Evolutionary conservation across 2,113 vertebrate genomes (phyloP), one percentile per base, ranked within the genome.

Genomic region (Stomatorhinus ivindoensis): DNA sequence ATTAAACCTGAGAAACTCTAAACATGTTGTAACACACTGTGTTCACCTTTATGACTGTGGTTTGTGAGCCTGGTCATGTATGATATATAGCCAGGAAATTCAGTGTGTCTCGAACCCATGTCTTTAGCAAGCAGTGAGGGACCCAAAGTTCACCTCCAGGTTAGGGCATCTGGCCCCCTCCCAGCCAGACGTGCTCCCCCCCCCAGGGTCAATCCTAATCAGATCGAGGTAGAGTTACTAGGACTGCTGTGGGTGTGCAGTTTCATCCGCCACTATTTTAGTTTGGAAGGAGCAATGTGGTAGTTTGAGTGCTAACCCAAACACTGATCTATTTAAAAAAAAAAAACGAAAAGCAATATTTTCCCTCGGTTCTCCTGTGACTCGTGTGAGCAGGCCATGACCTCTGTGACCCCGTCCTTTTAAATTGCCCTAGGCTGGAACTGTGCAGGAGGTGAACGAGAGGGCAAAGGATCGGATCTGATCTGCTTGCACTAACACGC

Each of bases 191-290:
- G 84, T 69, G 27, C 3, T 17, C 51, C 50, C n/a, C 55, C 61
- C 82, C 13, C 35, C 17, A 51, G 89, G 89, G 69, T 27, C 65
- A 50, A 39, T 69, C 51, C 88, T 89, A 88, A 91, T 91, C 87
- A 89, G 76, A 69, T 85, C 46, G 84, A 69, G 88, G 42, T 31
- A 31, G n/a, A 61, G 88, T 87, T 89, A 85, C 21, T 44, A 55
- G 82, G 86, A 88, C 76, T 44, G 42, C 82, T 55, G 21, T 48
- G 17, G 80, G 90, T 88, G 58, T 89, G 69, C 90, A 90, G 85
- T 92, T 91, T 90, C 89, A 76, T 86, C 61, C 53, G 24, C 61
- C 89, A 89, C 89, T 91, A 83, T 90, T 80, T 89, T 87, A 89
- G 87, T 89, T 90, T 50, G 51, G 24, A 61, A 44, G 80, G 46